phyloP scores from a whole-genome alignment of 2,888 invertebrate species.

The Drosophila lutescens region DNA sequence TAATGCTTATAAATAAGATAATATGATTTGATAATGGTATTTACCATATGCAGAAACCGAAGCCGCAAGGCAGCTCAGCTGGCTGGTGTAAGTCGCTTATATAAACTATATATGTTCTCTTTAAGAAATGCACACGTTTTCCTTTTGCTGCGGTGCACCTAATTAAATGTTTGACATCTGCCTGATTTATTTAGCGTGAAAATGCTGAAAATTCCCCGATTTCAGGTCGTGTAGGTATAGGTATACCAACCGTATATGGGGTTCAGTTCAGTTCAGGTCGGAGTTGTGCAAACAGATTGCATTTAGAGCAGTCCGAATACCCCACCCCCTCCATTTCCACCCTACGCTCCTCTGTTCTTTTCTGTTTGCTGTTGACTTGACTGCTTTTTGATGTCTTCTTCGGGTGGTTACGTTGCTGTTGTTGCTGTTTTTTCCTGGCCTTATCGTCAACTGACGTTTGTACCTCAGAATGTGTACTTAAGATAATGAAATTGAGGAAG shows the following conservation, averaged over 20 bases:
- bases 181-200: slow-evolving; percentile 28
- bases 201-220: slow-evolving; percentile 21
- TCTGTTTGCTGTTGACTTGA: slow-evolving; percentile 60
- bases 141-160: slow-evolving; percentile 32
- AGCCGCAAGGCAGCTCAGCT: slow-evolving; percentile 44
- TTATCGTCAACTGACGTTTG: slow-evolving; percentile 80
- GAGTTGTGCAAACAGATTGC: slow-evolving; percentile 72
- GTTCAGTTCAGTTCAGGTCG: slow-evolving; percentile 6
- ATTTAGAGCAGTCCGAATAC: slow-evolving; percentile 59
- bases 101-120: not conserved
- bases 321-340: slow-evolving; percentile 16
- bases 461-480: slow-evolving; percentile 81
- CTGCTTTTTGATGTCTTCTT: slow-evolving; percentile 64
- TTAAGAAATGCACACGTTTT: slow-evolving; percentile 4
- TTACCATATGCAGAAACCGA: slow-evolving; percentile 82
- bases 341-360: slow-evolving; percentile 44
- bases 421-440: slow-evolving; percentile 34
- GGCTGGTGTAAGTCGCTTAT: slow-evolving; percentile 8
- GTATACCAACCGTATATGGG: not conserved
- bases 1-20: slow-evolving; percentile 84
- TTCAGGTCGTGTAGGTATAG: not conserved
- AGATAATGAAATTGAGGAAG: slow-evolving; percentile 67
- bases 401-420: slow-evolving; percentile 42
- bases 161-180: slow-evolving; percentile 47
- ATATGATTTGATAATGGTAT: slow-evolving; percentile 84